Evolutionary conservation across 2,113 vertebrate species (phyloP), one percentile per base, ranked within the genome.

Genomic region (Coptodon rendalli): DNA sequence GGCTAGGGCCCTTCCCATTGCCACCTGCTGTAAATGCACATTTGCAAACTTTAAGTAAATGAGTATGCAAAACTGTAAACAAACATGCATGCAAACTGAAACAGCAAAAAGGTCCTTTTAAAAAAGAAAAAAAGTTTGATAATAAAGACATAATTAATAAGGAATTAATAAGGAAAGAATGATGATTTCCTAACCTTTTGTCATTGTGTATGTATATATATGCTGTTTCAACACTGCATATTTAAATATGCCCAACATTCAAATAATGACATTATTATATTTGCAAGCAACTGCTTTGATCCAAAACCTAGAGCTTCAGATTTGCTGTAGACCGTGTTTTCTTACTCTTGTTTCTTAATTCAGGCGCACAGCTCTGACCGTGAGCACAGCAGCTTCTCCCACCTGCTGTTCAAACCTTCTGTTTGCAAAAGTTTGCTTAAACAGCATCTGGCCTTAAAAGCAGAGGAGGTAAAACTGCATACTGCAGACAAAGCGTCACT

Each of bases 1-100:
- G 2, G 31, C 38, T 83, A 27, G 79, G 89, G 1, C 94, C 95
- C 9, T 97, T 97, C 36, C 94, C 96, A 0, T 98, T 97, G 95
- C 38, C 91, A 80, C 92, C 96, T 96, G 93, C 90, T 94, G 14
- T n/a, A 52, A 83, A 57, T 22, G 27, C 24, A 90, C 22, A 79
- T 91, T 82, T 87, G 40, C 73, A 86, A 14, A 81, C 54, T 89
- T 48, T 89, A 48, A 88, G 52, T 84, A 34, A 90, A 84, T 57
- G 66, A 43, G 45, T 13, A 87, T 83, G 85, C 50, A 85, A 90
- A 92, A 8, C 9, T 40, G 38, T 61, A 89, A 54, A 59, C 66
- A 92, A 83, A 88, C 11, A 11, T 56, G 3, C 12, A 82, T 66
- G 61, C 45, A 89, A 83, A 92, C 56, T 61, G 8, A 36, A 7